Conservation (phyloP, 2,797 vertebrate genomes). For the Cynopterus sphinx region DNA sequence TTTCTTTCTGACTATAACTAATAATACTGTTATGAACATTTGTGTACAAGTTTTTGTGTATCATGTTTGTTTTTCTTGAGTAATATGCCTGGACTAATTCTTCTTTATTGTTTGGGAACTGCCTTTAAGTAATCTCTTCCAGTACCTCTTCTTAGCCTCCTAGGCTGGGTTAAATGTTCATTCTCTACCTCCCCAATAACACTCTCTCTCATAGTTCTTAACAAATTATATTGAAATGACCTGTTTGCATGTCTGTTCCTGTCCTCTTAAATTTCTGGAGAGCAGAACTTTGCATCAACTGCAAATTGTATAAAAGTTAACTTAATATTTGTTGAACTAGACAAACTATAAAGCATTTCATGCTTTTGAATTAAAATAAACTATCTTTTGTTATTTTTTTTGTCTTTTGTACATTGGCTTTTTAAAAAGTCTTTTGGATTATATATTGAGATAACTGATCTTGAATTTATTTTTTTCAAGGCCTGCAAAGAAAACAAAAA, state of each 20-base stretch:
- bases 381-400: neutral
- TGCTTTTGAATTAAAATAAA: conserved; percentile 54
- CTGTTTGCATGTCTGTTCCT: neutral
- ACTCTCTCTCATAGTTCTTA: neutral
- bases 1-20: neutral
- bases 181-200: neutral
- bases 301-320: neutral
- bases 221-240: neutral
- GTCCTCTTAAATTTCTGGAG: neutral
- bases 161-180: neutral
- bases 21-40: neutral
- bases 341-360: neutral
- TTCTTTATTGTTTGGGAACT: conserved; percentile 4
- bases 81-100: neutral
- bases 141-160: neutral
- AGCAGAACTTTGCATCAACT: neutral
- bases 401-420: neutral
- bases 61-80: neutral
- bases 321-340: conserved; percentile 37
- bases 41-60: neutral
- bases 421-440: neutral
- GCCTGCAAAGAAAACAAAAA: conserved; percentile 72
- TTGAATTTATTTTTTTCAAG: conserved; percentile 76
- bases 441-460: conserved; percentile 19
- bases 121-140: neutral